phyloP scores from a whole-genome alignment of 2,113 vertebrate genomes.

The Halichoerus grypus region DNA sequence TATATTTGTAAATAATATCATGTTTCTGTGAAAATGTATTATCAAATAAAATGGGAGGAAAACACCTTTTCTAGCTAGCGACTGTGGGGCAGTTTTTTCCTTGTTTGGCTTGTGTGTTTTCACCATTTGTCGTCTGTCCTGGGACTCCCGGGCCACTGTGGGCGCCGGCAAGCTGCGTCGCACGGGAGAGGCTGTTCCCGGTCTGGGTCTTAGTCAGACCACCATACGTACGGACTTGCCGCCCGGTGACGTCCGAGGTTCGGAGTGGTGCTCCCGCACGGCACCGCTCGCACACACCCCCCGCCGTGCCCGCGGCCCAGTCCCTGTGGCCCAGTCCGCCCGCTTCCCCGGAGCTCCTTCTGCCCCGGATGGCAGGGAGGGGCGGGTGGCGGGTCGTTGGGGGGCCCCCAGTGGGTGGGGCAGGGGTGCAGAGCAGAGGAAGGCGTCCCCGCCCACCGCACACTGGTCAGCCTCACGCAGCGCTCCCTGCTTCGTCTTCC shows the following conservation, averaged over 20 bases:
- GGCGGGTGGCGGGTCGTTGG: no score
- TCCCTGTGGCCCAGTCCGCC: no score
- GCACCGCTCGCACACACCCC: rapidly evolving
- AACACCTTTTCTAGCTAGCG: conserved; percentile 86
- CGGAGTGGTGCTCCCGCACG: rapidly evolving
- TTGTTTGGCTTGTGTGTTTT: not conserved
- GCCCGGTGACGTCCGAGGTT: not conserved
- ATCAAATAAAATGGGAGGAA: conserved; percentile 87
- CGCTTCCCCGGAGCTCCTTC: not conserved
- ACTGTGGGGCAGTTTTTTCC: conserved; percentile 43
- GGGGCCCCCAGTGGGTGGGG: not conserved
- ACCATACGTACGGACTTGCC: rapidly evolving
- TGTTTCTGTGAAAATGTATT: conserved; percentile 90
- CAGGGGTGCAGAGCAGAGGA: not conserved
- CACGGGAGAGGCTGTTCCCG: not conserved
- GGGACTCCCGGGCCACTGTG: not conserved
- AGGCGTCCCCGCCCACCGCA: no score
- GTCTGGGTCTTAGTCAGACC: not conserved
- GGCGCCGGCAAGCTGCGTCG: not conserved
- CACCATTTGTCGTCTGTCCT: rapidly evolving
- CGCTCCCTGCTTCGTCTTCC: not conserved
- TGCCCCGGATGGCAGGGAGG: not conserved
- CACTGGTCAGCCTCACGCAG: rapidly evolving
- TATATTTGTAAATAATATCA: conserved; percentile 93
- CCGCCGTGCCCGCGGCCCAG: rapidly evolving